phyloP scores from a whole-genome alignment of 2,888 invertebrate species.

The Alcis repandata region DNA sequence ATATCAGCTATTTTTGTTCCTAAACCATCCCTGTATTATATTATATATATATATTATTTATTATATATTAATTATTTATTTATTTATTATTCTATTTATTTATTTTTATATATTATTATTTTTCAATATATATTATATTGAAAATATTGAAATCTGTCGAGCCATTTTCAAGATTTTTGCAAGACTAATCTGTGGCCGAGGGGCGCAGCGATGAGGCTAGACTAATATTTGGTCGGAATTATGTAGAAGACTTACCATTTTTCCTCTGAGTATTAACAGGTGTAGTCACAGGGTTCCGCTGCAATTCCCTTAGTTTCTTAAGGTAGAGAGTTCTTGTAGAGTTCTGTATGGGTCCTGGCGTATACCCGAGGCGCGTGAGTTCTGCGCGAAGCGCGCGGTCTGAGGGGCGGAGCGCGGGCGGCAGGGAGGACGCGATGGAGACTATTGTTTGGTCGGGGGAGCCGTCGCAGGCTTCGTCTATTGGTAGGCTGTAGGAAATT shows the following conservation, averaged over 20 bases:
- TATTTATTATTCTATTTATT: too few relatives aligned
- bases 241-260: constrained; percentile 65
- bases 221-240: too few relatives aligned
- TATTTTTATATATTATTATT: too few relatives aligned
- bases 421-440: constrained; percentile 85
- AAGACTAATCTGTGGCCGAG: too few relatives aligned
- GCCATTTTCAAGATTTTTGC: too few relatives aligned
- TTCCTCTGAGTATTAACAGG: constrained; percentile 56
- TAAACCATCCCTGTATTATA: too few relatives aligned
- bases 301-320: constrained; percentile 89
- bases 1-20: too few relatives aligned
- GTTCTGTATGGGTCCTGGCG: constrained; percentile 93
- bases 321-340: constrained; percentile 92
- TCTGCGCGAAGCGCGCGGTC: constrained; percentile 89
- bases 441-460: constrained; percentile 72
- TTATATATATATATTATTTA: too few relatives aligned
- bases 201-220: too few relatives aligned
- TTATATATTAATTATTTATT: too few relatives aligned
- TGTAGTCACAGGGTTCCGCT: constrained; percentile 58
- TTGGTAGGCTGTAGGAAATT: constrained; percentile 65
- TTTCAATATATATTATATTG: too few relatives aligned
- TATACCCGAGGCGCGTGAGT: constrained; percentile 88
- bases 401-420: constrained; percentile 83
- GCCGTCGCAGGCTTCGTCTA: constrained; percentile 65
- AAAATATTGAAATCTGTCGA: too few relatives aligned